Conservation (phyloP, 2,113 vertebrate species). For the Nyctereutes procyonoides region DNA sequence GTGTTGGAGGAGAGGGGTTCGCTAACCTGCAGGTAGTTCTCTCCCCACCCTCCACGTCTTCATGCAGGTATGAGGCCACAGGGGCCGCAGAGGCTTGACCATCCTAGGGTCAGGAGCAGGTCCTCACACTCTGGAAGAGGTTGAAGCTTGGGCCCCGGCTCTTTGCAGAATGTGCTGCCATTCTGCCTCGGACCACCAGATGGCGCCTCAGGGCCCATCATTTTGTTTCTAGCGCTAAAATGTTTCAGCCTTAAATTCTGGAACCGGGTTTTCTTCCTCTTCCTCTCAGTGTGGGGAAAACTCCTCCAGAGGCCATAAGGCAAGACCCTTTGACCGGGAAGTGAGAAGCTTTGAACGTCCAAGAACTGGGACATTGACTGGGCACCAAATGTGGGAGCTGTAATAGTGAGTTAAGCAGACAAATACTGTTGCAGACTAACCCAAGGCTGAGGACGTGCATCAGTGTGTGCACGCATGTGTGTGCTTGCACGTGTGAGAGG, state of each 20-base stretch:
- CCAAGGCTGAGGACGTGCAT: neutral
- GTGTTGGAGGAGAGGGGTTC: neutral
- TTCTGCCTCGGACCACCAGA: slow-evolving; percentile 40
- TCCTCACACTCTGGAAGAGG: neutral
- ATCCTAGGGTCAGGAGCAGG: neutral
- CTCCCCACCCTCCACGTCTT: neutral
- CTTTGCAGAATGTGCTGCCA: neutral
- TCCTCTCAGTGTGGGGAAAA: neutral
- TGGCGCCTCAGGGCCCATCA: neutral
- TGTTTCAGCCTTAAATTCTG: neutral
- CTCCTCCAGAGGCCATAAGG: neutral
- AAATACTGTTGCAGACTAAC: neutral
- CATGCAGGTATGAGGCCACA: neutral
- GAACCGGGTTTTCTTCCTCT: neutral
- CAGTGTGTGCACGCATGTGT: neutral
- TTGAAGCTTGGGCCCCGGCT: neutral
- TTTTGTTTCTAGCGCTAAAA: neutral
- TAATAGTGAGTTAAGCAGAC: neutral
- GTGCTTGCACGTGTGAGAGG: no score
- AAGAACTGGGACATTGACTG: neutral
- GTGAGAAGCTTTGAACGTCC: neutral
- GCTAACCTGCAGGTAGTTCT: neutral
- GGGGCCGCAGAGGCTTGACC: neutral
- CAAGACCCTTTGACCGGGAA: neutral
- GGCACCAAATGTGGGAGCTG: neutral